Conservation (phyloP, 2,797 vertebrate species). For the Sebastiscus albofasciatus region DNA sequence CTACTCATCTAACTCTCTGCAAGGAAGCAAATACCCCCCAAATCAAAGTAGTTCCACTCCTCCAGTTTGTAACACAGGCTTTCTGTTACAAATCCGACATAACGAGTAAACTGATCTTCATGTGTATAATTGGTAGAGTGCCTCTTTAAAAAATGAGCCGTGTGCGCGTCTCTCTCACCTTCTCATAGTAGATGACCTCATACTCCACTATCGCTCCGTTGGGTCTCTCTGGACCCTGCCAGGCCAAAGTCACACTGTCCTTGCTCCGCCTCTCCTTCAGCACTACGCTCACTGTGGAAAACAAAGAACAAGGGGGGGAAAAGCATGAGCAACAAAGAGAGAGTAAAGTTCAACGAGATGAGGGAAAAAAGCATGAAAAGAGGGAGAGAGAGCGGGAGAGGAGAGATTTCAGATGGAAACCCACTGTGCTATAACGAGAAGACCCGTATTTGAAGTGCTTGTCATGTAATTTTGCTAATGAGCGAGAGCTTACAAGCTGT, state of each 20-base stretch:
- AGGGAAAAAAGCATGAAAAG: neutral
- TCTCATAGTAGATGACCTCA: conserved; percentile 90
- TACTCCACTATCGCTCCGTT: conserved; percentile 86
- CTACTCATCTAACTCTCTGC: neutral
- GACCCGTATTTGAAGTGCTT: conserved; percentile 3
- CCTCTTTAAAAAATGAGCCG: neutral
- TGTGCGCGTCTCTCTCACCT: conserved; percentile 74
- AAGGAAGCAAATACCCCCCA: neutral
- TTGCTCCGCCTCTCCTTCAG: conserved; percentile 88
- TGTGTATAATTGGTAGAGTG: neutral
- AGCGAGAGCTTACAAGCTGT: conserved; percentile 44
- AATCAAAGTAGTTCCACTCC: neutral
- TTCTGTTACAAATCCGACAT: neutral
- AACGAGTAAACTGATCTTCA: neutral
- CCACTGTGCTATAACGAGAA: conserved; percentile 29
- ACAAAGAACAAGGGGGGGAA: conserved; percentile 1
- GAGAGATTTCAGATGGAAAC: conserved; percentile 30
- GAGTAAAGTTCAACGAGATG: conserved; percentile 4
- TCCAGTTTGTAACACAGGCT: neutral
- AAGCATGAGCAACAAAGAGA: conserved; percentile 2
- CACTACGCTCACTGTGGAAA: conserved; percentile 83
- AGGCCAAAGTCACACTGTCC: conserved; percentile 88
- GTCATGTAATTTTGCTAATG: conserved; percentile 48
- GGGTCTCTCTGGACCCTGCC: conserved; percentile 86
- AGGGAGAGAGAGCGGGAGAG: neutral